These are phyloP conservation scores for Argyresthia albistria DNA, from an alignment of 2,888 invertebrate species.

Conservation along the genomic window DNA sequence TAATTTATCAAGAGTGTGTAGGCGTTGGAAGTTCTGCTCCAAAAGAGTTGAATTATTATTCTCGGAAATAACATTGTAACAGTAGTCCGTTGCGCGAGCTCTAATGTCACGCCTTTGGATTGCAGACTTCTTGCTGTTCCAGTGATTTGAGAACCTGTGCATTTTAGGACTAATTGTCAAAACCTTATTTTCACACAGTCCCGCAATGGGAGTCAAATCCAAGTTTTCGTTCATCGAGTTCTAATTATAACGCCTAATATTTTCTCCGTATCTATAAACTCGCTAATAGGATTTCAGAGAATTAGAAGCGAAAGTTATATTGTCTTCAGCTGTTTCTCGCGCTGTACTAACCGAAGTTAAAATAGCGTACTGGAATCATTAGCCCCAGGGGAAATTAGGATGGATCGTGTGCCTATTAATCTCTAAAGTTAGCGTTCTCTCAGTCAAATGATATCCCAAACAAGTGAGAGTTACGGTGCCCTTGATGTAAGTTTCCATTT, in stretches of 20 bases:
- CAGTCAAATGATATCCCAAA: background rate
- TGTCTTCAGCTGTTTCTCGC: conserved; percentile 5
- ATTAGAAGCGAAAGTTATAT: background rate
- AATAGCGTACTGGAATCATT: conserved; percentile 42
- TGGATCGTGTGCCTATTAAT: conserved; percentile 29
- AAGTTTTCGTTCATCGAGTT: too few relatives aligned
- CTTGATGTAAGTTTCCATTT: background rate
- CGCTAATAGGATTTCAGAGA: too few relatives aligned
- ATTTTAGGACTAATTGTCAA: too few relatives aligned
- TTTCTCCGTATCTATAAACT: too few relatives aligned
- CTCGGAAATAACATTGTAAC: conserved; percentile 6
- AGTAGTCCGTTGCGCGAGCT: conserved; percentile 3
- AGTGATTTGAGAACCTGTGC: too few relatives aligned
- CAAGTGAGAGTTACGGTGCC: too few relatives aligned
- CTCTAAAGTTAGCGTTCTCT: background rate
- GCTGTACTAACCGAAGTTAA: conserved; percentile 27
- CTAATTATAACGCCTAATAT: too few relatives aligned
- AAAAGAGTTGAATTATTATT: conserved; percentile 9
- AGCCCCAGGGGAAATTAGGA: conserved; percentile 58
- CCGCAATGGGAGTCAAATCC: too few relatives aligned
- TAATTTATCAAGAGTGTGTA: conserved; percentile 13
- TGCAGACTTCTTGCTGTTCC: conserved; percentile 2
- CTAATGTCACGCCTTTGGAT: conserved; percentile 9
- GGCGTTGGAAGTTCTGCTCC: conserved; percentile 5
- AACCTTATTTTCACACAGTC: too few relatives aligned